Base-by-base conservation (phyloP, 1,140 invertebrate genomes). In the Apis florea region DNA sequence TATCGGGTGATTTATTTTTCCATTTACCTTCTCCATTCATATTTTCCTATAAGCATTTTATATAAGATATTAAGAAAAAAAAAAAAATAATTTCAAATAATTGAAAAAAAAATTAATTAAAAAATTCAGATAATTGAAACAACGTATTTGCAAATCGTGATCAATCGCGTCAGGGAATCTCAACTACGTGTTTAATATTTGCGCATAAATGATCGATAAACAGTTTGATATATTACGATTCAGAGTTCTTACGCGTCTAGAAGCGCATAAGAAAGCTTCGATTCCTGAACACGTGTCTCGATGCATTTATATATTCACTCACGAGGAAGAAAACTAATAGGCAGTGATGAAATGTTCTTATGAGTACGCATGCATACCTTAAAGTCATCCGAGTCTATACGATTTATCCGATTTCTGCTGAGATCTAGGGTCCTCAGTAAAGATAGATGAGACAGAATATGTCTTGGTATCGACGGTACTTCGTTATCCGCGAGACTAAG, bases 401-500 rank as follows among this genome's bases (percentile, higher is more conserved):
- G 94, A 74, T 93, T 95, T 74, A 97, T 96, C 80, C 95, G 95
- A 88, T 96, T 96, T 75, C 96, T 94, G 72, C 96, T 96, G 21
- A 97, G 92, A 92, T 97, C 96, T 49, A 97, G 90, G 1, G 96
- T 97, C 88, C 95, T 95, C 26, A 97, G 93, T 66, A 95, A 94
- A 0, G 96, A 95, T 91, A 97, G 94, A 90, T 96, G 96, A 61
- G 95, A 94, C 21, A 97, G 93, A 53, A 96, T 95, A 79, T 96
- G 94, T 49, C 95, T 94, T 17, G 97, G 97, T 92, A 97, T 95
- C 82, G 95, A 94, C 11, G 95, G 93, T 31, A 97, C 92, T 67
- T 94, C 94, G 90, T 97, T 97, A 91, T 97, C 96, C 2, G 96
- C 95, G 73, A 97, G 92, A 86, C 96, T 96, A 82, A 97, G 94